Evolutionary conservation across 2,888 invertebrate genomes (phyloP).

Genomic region (Agonopterix alstromeriana): DNA sequence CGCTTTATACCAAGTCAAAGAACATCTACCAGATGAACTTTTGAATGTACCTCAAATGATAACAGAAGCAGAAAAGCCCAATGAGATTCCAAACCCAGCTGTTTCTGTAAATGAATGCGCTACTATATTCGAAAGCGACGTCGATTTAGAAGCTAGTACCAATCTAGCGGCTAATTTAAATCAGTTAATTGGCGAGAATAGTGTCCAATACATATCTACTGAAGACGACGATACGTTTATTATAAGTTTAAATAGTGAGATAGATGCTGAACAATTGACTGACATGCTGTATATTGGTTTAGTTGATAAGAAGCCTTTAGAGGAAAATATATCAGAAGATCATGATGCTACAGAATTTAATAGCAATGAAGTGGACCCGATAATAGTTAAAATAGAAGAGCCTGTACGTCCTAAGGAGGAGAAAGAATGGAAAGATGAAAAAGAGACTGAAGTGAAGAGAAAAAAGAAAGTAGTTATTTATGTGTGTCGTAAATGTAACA

Average conservation of each 20-base stretch:
- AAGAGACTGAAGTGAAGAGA: slow-evolving; percentile 14
- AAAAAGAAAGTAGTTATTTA: slow-evolving; percentile 38
- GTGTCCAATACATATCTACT: slow-evolving; percentile 64
- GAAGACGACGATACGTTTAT: slow-evolving; percentile 70
- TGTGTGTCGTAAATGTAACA: slow-evolving; percentile 52
- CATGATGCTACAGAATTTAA: background rate
- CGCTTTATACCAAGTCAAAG: slow-evolving; percentile 47
- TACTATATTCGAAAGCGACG: slow-evolving; percentile 68
- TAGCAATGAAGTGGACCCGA: slow-evolving; percentile 3
- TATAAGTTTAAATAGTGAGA: slow-evolving; percentile 63
- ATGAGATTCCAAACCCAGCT: slow-evolving; percentile 15
- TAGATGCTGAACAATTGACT: slow-evolving; percentile 60
- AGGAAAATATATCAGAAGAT: slow-evolving; percentile 4
- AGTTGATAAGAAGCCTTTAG: slow-evolving; percentile 18
- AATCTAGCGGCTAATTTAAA: slow-evolving; percentile 66
- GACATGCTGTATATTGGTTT: slow-evolving; percentile 63
- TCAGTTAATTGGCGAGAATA: slow-evolving; percentile 64
- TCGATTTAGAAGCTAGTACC: slow-evolving; percentile 64
- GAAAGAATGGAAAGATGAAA: slow-evolving; percentile 6
- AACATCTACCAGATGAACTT: slow-evolving; percentile 49
- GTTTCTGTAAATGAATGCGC: slow-evolving; percentile 59
- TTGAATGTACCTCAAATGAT: slow-evolving; percentile 38
- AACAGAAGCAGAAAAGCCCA: slow-evolving; percentile 20
- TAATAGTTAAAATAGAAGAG: slow-evolving; percentile 11
- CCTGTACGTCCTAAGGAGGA: background rate